Conservation (phyloP, 2,888 invertebrate genomes). For the Lissonota sp. region DNA sequence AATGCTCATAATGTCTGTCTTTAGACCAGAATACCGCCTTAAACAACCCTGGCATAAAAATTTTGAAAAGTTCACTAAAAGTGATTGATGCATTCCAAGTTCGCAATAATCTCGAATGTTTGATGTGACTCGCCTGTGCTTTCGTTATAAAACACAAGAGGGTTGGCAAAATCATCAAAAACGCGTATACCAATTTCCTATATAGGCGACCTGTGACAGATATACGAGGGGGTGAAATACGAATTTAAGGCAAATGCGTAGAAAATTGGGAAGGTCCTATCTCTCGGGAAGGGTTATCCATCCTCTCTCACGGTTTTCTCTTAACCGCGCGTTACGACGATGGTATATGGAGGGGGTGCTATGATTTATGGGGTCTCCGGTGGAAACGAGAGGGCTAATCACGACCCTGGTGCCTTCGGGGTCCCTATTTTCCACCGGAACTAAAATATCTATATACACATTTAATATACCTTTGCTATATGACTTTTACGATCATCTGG, state of each 20-base stretch:
- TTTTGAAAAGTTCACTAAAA: too few species aligned
- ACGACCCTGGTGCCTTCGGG: conserved; percentile 10
- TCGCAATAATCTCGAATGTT: too few species aligned
- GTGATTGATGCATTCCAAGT: too few species aligned
- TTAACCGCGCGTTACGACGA: background rate
- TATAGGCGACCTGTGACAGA: background rate
- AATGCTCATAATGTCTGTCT: too few species aligned
- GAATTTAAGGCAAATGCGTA: conserved; percentile 40
- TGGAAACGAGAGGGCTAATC: conserved; percentile 35
- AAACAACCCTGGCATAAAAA: too few species aligned
- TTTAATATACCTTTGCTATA: background rate
- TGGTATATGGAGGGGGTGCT: background rate
- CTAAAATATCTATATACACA: background rate
- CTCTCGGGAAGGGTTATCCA: background rate
- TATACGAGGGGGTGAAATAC: conserved; percentile 15
- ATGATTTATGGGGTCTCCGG: conserved; percentile 37
- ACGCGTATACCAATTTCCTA: conserved; percentile 26
- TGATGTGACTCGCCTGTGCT: background rate
- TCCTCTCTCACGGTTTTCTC: background rate
- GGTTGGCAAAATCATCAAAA: conserved; percentile 34
- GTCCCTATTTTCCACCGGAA: background rate
- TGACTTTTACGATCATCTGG: conserved; percentile 3
- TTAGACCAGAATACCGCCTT: too few species aligned
- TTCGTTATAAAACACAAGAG: background rate
- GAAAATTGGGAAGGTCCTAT: conserved; percentile 33